Percentiles rank a stretch among this genome's conserved stretches.
Conservation (phyloP, 1,140 invertebrate species). For the Pseudomyrmex cubaensis region DNA sequence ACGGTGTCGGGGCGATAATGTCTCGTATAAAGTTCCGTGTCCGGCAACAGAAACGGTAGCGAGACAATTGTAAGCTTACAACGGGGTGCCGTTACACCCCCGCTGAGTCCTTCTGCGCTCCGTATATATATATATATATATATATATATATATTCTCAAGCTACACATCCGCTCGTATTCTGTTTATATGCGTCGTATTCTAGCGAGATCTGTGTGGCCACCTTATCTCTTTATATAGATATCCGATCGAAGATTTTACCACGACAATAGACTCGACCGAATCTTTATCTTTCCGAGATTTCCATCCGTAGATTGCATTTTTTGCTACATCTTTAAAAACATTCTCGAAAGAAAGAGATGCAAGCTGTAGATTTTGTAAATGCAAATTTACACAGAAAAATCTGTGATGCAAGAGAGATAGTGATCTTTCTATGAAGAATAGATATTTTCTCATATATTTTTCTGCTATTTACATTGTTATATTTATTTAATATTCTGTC, state of each 20-base stretch:
- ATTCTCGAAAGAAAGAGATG: not conserved
- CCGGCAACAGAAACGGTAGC: slow-evolving; percentile 48
- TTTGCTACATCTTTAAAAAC: not conserved
- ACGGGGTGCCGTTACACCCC: slow-evolving; percentile 13
- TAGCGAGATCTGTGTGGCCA: not conserved
- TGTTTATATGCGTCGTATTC: slow-evolving; percentile 18
- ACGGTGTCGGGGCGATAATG: slow-evolving; percentile 54
- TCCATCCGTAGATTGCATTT: not conserved
- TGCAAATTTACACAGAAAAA: no score
- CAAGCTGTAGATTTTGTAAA: not conserved
- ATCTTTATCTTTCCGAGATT: not conserved
- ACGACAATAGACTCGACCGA: not conserved
- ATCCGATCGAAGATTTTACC: slow-evolving; percentile 14
- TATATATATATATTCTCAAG: not conserved
- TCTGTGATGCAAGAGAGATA: not conserved
- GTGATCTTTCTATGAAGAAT: not conserved
- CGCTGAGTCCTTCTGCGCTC: slow-evolving; percentile 10
- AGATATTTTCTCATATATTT: not conserved
- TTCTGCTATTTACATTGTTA: not conserved
- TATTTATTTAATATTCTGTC: not conserved
- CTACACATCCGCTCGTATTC: slow-evolving; percentile 1
- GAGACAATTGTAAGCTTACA: slow-evolving; percentile 53
- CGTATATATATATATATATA: not conserved
- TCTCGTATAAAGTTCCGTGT: slow-evolving; percentile 55
- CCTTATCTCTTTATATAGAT: not conserved